Percentiles rank a stretch among this genome's conserved stretches.
These are phyloP conservation scores for Coelinius sp. DNA, from an alignment of 2,888 invertebrate genomes.

Conservation along the genomic window DNA sequence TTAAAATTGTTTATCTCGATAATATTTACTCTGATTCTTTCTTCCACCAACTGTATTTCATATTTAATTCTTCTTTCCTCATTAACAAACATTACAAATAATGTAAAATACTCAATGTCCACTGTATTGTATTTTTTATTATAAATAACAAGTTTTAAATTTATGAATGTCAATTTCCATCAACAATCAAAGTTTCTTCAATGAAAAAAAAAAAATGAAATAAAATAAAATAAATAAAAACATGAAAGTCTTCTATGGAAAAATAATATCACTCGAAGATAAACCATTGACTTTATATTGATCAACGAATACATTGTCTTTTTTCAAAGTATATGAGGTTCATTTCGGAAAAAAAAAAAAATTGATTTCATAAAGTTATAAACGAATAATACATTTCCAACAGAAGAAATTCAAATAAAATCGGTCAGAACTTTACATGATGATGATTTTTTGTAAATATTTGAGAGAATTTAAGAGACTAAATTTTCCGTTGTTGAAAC, in stretches of 20 bases:
- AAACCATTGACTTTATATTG: too few species aligned
- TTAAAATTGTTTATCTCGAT: constrained; percentile 44
- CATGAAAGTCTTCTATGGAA: too few species aligned
- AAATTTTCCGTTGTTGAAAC: too few species aligned
- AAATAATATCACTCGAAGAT: too few species aligned
- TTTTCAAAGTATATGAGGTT: background rate
- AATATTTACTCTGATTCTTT: background rate
- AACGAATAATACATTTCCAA: background rate
- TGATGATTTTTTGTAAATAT: too few species aligned
- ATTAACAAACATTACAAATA: background rate
- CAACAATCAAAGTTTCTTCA: background rate
- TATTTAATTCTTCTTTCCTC: background rate
- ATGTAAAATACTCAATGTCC: background rate
- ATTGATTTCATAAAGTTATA: background rate
- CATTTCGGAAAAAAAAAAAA: background rate
- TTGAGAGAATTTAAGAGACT: too few species aligned
- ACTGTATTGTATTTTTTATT: background rate
- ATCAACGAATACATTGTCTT: too few species aligned
- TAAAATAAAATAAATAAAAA: too few species aligned
- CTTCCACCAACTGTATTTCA: background rate
- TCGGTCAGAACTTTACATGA: too few species aligned
- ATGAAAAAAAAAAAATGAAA: background rate
- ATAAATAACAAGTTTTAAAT: background rate
- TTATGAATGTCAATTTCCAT: background rate
- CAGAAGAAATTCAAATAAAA: background rate